Evolutionary conservation across 2,888 invertebrate genomes (phyloP), one percentile per base, ranked within the genome.

Genomic region (Drosophila hamatofila): DNA sequence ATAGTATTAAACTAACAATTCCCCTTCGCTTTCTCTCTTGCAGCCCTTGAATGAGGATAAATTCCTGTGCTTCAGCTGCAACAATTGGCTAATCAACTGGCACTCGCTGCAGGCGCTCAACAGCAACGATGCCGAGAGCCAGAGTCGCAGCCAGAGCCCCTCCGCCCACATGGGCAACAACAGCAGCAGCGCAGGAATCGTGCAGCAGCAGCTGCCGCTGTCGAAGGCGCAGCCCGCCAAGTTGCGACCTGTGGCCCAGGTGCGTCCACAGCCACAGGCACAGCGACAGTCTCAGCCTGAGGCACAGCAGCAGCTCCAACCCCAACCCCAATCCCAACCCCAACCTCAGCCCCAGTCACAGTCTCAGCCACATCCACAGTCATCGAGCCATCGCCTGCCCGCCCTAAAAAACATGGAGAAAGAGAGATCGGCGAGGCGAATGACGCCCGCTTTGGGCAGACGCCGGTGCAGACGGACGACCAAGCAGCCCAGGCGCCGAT

Each of bases 41-140:
- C 80, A 93, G 93, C 93, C 93, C 0, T 71, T 92, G 23, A 92
- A 92, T 68, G 93, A 93, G 74, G 93, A 93, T 68, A 93, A 93
- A 84, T 93, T 91, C 72, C 85, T 93, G 37, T 93, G 93, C 87
- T 93, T 91, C 72, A 92, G 92, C 72, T 93, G 93, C 84, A 93
- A 93, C 82, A 93, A 93, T 72, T 93, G 93, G 93, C 86, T 93
- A 2, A 92, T 93, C 61, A 93, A 93, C 69, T 93, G 93, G 93
- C 92, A 93, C 60, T 93, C 93, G 37, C 75, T 93, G 72, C 92
- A 92, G 78, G 91, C 92, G 37, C 63, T 92, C 21, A 92, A 92
- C 72, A 92, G 91, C 82, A 92, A 92, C 72, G 92, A 92, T 75
- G 90, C 91, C 8, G 92, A 91, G 60, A 90, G 89, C 59, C 91